These are phyloP conservation scores for Atherinosoma microstoma DNA, from an alignment of 2,797 vertebrate genomes.

Conservation along the genomic window DNA sequence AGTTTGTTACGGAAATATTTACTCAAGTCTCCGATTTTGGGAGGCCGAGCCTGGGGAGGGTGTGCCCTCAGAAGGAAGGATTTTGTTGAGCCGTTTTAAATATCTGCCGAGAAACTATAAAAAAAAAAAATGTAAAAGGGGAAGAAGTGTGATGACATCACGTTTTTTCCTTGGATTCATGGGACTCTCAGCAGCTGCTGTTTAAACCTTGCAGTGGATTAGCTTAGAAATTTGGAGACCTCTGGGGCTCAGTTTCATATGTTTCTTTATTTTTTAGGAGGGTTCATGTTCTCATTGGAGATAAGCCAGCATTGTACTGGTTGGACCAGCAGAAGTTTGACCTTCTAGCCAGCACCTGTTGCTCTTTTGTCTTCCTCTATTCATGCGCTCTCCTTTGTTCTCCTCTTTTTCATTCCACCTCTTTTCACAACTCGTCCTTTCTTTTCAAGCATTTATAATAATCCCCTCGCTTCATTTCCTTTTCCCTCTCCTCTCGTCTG, in stretches of 20 bases:
- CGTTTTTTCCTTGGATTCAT: constrained; percentile 46
- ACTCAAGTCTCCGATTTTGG: constrained; percentile 43
- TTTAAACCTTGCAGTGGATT: constrained; percentile 73
- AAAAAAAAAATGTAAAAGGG: constrained; percentile 62
- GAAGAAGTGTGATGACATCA: constrained; percentile 68
- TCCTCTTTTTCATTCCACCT: background rate
- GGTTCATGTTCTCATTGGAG: constrained; percentile 28
- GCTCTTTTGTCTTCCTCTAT: background rate
- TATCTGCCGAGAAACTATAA: constrained; percentile 67
- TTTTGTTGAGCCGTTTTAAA: constrained; percentile 81
- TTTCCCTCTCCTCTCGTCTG: background rate
- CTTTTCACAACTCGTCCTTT: no score
- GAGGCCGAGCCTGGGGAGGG: constrained; percentile 63
- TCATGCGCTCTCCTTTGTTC: background rate
- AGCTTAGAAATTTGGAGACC: constrained; percentile 59
- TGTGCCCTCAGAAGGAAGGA: constrained; percentile 77
- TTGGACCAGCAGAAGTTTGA: background rate
- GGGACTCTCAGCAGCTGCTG: constrained; percentile 73
- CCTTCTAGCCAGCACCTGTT: constrained; percentile 28
- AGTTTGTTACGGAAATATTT: constrained; percentile 71
- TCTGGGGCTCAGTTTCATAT: constrained; percentile 43
- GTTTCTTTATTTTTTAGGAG: constrained; percentile 54
- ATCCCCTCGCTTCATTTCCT: background rate
- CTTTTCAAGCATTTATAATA: no score
- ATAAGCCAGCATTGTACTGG: constrained; percentile 8